Percentiles rank a stretch among this genome's conserved stretches.
phyloP scores from a whole-genome alignment of 2,888 invertebrate genomes.

The Philonicus albiceps region DNA sequence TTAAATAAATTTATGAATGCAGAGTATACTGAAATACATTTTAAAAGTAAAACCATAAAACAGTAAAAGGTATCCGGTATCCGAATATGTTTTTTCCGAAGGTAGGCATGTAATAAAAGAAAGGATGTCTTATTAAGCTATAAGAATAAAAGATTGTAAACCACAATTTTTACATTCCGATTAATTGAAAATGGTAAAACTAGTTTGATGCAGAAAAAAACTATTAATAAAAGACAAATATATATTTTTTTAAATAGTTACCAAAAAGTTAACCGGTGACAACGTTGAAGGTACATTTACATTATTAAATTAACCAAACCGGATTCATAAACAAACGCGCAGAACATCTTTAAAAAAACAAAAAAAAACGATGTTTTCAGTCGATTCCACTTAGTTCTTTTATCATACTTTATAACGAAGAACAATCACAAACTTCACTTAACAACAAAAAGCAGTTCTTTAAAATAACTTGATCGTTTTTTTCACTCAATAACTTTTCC shows the following conservation, averaged over 20 bases:
- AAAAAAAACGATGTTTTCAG: not conserved
- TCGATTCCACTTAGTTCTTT: not conserved
- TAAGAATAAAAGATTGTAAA: not conserved
- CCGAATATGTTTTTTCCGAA: not conserved
- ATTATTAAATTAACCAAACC: not conserved
- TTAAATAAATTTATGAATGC: not conserved
- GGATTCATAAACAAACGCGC: not conserved
- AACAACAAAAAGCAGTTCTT: not conserved
- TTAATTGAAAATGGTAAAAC: not conserved
- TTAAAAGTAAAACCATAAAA: not conserved
- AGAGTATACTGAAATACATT: not conserved
- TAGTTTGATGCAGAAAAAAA: not conserved
- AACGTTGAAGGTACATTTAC: not conserved
- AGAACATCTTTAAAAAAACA: not conserved
- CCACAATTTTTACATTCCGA: not conserved
- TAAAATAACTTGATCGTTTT: not conserved
- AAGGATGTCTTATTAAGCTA: not conserved
- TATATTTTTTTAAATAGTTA: not conserved
- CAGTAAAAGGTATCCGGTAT: not conserved
- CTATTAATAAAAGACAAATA: not conserved
- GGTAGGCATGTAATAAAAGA: not conserved
- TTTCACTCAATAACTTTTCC: not conserved
- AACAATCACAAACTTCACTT: not conserved
- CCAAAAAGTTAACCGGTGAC: not conserved
- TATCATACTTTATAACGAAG: not conserved